Conservation (phyloP, 2,797 vertebrate genomes). For the Syngnathus acus region DNA sequence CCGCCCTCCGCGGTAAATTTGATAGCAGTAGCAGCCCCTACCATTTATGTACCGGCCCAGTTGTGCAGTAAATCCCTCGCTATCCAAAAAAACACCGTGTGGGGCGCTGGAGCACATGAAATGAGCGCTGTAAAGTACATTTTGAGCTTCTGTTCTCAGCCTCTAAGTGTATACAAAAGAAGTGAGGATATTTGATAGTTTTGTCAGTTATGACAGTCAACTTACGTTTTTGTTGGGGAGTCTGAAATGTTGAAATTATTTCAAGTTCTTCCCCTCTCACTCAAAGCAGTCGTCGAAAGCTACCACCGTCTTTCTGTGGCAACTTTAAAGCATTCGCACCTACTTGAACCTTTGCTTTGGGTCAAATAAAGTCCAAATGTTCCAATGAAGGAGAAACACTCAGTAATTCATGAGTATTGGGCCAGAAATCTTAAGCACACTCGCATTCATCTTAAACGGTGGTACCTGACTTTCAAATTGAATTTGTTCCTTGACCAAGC, state of each 20-base stretch:
- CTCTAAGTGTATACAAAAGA: background rate
- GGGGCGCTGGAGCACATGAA: background rate
- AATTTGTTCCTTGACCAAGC: no score
- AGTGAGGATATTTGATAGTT: background rate
- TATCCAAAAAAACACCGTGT: background rate
- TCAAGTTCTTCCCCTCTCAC: background rate
- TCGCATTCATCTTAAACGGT: no score
- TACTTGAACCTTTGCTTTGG: constrained; percentile 11
- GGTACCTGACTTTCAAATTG: no score
- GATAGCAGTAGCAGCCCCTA: constrained; percentile 15
- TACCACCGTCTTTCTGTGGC: constrained; percentile 10
- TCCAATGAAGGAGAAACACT: constrained; percentile 13
- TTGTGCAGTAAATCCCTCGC: constrained; percentile 5
- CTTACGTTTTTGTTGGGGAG: constrained; percentile 11
- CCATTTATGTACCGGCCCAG: constrained; percentile 17
- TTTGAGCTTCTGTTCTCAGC: background rate
- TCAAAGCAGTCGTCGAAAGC: constrained; percentile 3
- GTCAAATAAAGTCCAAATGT: constrained; percentile 16
- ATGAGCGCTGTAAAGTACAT: background rate
- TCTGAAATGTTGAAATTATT: constrained; percentile 2
- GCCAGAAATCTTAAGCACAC: background rate
- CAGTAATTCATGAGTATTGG: constrained; percentile 30
- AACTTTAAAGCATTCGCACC: constrained; percentile 10
- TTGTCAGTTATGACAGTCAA: background rate
- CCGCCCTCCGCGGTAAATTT: constrained; percentile 23